These are phyloP conservation scores for Chrysodeixis includens DNA, from an alignment of 2,888 invertebrate genomes.

Conservation along the genomic window DNA sequence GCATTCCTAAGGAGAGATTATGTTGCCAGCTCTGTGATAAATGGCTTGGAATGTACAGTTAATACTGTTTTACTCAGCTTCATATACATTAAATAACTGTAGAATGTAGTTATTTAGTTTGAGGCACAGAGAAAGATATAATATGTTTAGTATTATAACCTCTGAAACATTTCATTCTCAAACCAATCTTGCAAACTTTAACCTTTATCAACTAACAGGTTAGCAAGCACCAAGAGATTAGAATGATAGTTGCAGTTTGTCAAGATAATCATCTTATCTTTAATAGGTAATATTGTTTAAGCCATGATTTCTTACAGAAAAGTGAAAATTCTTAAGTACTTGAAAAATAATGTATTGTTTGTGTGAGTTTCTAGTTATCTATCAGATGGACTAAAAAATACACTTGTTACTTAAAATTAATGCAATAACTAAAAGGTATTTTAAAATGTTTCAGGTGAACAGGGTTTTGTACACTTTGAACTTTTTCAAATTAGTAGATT, in stretches of 20 bases:
- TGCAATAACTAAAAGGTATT: no score
- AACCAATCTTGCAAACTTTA: constrained; percentile 5
- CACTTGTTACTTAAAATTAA: no score
- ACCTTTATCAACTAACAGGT: not conserved
- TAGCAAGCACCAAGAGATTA: not conserved
- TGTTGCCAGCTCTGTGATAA: constrained; percentile 46
- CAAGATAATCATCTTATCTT: not conserved
- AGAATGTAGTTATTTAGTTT: not conserved
- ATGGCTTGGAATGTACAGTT: constrained; percentile 23
- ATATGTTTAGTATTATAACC: not conserved
- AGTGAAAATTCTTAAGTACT: no score
- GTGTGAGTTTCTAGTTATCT: no score
- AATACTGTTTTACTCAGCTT: constrained; percentile 18
- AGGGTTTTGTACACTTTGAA: no score
- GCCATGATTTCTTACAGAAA: no score
- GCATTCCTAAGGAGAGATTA: constrained; percentile 54
- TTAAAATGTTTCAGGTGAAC: no score
- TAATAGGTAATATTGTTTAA: no score
- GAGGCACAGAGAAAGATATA: not conserved
- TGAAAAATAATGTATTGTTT: no score
- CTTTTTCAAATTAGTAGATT: no score
- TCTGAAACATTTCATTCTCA: not conserved
- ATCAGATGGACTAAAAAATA: no score
- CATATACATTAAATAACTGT: constrained; percentile 2
- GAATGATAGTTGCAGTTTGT: not conserved